A percentile compares a stretch with the other conserved stretches of the same genome.
Evolutionary conservation across 2,888 invertebrate species (phyloP).

Genomic region (Keiferia lycopersicella): DNA sequence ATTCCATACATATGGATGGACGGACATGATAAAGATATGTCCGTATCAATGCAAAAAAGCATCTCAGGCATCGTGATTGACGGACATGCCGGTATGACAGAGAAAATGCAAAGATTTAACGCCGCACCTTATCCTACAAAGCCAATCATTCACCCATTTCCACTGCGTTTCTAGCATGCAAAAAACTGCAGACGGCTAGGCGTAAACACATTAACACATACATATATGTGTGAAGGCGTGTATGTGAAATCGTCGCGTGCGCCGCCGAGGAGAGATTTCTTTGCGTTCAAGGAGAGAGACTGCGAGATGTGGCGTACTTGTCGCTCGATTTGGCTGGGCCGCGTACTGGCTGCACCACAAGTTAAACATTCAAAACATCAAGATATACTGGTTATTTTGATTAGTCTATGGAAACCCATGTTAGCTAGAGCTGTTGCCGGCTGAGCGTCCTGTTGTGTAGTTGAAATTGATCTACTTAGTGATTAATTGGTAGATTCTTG

Average conservation of each 20-base stretch:
- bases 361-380: too few relatives aligned
- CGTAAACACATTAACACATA: constrained; percentile 26
- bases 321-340: constrained; percentile 35
- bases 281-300: constrained; percentile 70
- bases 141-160: constrained; percentile 21
- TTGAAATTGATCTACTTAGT: constrained; percentile 17
- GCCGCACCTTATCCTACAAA: constrained; percentile 15
- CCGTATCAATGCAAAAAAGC: not conserved
- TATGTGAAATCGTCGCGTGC: constrained; percentile 75
- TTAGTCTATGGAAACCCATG: too few relatives aligned
- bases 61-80: not conserved
- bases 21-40: not conserved
- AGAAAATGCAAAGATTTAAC: constrained; percentile 18
- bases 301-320: constrained; percentile 31
- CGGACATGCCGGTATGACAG: constrained; percentile 2
- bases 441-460: constrained; percentile 24
- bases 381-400: too few relatives aligned
- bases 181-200: constrained; percentile 23
- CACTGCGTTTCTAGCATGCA: constrained; percentile 24
- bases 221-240: constrained; percentile 40
- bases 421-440: not conserved
- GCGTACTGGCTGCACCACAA: not conserved
- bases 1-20: too few relatives aligned
- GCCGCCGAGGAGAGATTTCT: constrained; percentile 68
- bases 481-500: constrained; percentile 16